Evolutionary conservation across 2,113 vertebrate species (phyloP).

Genomic region (Thinocorus orbignyianus): DNA sequence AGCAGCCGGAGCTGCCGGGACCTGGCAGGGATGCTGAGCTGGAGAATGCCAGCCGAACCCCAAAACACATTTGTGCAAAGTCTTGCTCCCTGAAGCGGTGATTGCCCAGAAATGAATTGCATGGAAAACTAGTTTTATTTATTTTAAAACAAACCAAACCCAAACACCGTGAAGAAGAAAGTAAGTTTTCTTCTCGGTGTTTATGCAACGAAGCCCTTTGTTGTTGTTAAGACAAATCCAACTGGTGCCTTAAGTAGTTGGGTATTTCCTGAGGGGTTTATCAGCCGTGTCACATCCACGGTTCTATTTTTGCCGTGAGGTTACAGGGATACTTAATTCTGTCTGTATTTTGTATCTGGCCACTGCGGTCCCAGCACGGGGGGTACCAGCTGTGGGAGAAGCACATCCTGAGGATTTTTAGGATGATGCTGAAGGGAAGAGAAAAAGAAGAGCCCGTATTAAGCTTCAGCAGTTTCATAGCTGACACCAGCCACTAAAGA

Average conservation of each 20-base stretch:
- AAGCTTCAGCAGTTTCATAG: not conserved
- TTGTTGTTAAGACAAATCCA: not conserved
- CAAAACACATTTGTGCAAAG: not conserved
- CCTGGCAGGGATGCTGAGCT: not conserved
- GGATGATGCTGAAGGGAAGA: not conserved
- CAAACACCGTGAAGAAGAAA: too few relatives aligned
- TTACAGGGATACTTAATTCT: not conserved
- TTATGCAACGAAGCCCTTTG: not conserved
- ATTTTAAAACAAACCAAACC: not conserved
- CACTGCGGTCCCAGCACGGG: accelerated
- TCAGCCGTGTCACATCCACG: not conserved
- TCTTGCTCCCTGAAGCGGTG: not conserved
- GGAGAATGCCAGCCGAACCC: accelerated
- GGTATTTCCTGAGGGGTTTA: not conserved
- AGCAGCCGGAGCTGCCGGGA: not conserved
- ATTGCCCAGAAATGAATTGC: not conserved
- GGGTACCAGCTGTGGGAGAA: not conserved
- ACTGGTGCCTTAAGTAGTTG: not conserved
- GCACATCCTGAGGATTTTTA: not conserved
- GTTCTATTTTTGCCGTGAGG: not conserved
- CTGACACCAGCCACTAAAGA: not conserved
- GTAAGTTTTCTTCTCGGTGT: not conserved
- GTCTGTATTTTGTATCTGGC: accelerated
- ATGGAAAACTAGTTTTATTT: not conserved
- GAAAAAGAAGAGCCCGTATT: not conserved